These are phyloP conservation scores for Rhadinocentrus ornatus DNA, from an alignment of 2,797 vertebrate genomes.

Conservation along the genomic window DNA sequence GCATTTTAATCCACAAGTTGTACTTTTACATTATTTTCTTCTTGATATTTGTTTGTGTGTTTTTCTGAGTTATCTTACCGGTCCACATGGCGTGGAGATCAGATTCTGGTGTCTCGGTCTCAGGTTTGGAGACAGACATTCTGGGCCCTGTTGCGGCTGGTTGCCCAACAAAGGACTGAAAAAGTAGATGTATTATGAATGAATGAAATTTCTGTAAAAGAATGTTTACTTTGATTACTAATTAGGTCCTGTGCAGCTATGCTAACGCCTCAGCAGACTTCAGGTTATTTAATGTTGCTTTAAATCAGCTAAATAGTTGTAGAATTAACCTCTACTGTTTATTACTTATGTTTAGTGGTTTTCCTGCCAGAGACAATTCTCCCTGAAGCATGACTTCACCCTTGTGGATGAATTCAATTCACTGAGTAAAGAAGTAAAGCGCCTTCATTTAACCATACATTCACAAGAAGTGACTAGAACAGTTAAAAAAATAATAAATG, in stretches of 20 bases:
- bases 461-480: too few species aligned
- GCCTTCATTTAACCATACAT: too few species aligned
- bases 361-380: too few species aligned
- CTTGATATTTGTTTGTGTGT: not conserved
- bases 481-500: too few species aligned
- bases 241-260: too few species aligned
- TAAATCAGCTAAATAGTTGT: too few species aligned
- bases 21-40: not conserved
- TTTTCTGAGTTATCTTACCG: constrained; percentile 72
- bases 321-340: not conserved
- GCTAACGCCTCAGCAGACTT: too few species aligned
- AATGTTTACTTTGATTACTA: too few species aligned
- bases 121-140: constrained; percentile 79
- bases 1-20: not conserved
- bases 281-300: too few species aligned
- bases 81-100: constrained; percentile 88
- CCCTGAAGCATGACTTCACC: not conserved
- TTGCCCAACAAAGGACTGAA: constrained; percentile 72
- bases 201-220: not conserved
- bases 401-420: not conserved
- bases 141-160: constrained; percentile 47
- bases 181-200: not conserved
- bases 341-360: not conserved
- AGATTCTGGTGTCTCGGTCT: constrained; percentile 86
- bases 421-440: too few species aligned